These are phyloP conservation scores for Odontamblyopus lacepedii DNA, from an alignment of 2,797 vertebrate species.

Conservation along the genomic window DNA sequence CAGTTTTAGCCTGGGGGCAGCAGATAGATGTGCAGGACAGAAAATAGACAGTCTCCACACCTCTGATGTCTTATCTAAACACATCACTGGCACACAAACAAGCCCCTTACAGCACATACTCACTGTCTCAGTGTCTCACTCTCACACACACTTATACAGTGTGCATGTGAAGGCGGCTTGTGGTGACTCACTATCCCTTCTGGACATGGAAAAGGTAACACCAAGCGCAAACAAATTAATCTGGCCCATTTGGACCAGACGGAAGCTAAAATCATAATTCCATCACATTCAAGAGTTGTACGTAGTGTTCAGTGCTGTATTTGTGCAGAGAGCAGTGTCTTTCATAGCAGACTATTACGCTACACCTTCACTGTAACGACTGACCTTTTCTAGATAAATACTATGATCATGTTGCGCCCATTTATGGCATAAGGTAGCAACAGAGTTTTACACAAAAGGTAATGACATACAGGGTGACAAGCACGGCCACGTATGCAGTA, in stretches of 20 bases:
- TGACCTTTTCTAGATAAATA: constrained; percentile 1
- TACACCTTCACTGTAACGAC: not conserved
- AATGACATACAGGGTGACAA: not conserved
- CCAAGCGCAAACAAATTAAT: constrained; percentile 32
- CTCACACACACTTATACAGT: constrained; percentile 35
- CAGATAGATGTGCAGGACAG: constrained; percentile 45
- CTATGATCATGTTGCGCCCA: not conserved
- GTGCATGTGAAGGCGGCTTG: constrained; percentile 57
- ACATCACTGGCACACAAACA: constrained; percentile 62
- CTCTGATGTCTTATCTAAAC: constrained; percentile 63
- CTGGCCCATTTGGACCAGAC: constrained; percentile 4
- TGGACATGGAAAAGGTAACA: constrained; percentile 49
- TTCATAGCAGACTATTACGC: not conserved
- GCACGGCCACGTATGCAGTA: not conserved
- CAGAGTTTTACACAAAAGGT: constrained; percentile 4
- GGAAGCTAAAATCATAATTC: not conserved
- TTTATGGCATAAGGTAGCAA: not conserved
- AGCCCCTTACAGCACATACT: constrained; percentile 20
- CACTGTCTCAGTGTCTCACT: not conserved
- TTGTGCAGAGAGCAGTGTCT: not conserved
- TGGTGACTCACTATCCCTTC: constrained; percentile 66
- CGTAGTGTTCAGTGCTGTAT: not conserved
- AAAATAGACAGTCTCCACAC: constrained; percentile 56
- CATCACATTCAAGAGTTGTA: not conserved
- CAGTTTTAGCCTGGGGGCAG: constrained; percentile 34